Base-by-base conservation (phyloP, 2,888 invertebrate genomes). In the Gortyna flavago region DNA sequence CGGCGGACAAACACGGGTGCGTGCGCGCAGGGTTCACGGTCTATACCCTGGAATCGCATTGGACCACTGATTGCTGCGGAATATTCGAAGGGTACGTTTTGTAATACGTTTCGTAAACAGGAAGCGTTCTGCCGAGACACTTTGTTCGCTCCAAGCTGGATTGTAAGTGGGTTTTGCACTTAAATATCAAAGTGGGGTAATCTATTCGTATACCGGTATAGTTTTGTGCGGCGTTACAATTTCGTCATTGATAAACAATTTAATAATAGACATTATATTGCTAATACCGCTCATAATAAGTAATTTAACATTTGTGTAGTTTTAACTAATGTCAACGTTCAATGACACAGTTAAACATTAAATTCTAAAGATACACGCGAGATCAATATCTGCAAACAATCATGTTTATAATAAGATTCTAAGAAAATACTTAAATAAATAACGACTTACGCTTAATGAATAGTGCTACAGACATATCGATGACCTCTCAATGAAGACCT, bases 21-120 rank as follows among this genome's bases (percentile, higher is more conserved):
- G 94, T 92, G 91, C 89, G 93, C 93, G 92, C 93, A 89, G 94
- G 94, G 96, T 96, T 96, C 96, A 96, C 94, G 96, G 96, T 94
- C 95, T 86, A 81, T 91, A 93, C 95, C 95, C 96, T 95, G 96
- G 96, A 95, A 91, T 92, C 91, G 91, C 93, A 93, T 94, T 93
- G 92, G 93, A 84, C 73, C 88, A 86, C 86, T 87, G 87, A 93
- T 93, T 92, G 88, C 89, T 87, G 89, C 89, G 89, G 88, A 91
- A 92, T 92, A 92, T 90, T 90, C 89, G 89, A 92, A 93, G 93
- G 93, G 91, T 91, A 92, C 85, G 76, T 90, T 91, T 92, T 88
- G 89, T 89, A 90, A 90, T 83, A 66, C 77, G 79, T 91, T 91
- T 92, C 89, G 89, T 91, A 92, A 93, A 92, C 92, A 93, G 93